Base-by-base conservation (phyloP, 64 coral and sea anemone species). In the Pocillopora verrucosa region DNA sequence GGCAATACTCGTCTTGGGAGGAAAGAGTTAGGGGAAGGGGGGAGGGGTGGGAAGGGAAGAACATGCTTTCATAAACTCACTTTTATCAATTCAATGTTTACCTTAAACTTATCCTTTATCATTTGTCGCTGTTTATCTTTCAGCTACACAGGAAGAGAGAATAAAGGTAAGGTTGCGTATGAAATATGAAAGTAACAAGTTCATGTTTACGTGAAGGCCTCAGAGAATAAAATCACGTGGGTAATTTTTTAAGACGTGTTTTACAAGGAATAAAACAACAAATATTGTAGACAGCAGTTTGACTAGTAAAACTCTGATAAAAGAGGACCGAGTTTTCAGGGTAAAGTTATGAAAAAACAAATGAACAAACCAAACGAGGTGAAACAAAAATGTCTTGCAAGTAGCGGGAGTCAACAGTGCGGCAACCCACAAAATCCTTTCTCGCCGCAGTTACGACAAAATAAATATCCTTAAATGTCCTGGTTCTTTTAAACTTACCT, bases 31-130 rank as follows among this genome's bases (percentile, higher is more conserved):
- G 41, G 41, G 7, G 41, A 51, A 51, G 7, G 41, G 41, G 3
- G 41, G 41, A 7, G 41, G 41, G 41, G 7, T 4, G 41, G 41
- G 41, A 51, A 51, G 41, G 41, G 41, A 51, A 51, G 41, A 7
- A 7, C 41, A 58, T 41, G 15, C 9, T 58, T 73, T 73, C 41
- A 51, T 7, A 51, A 51, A 51, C 41, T 24, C 13, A n/a, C 11
- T 45, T 20, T 13, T 79, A 20, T 16, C 34, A 59, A 79, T 80
- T 58, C 26, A 4, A 74, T 34, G 5, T 26, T 63, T 88, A 95
- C 97, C 91, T 99, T 99, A 65, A 99, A 99, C 62, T 95, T 99
- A 67, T 99, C 97, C 56, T 99, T 99, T 41, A 99, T 99, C 56
- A 80, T 86, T 80, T 99, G 97, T 15, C 94, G 76, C 38, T 99